These are phyloP conservation scores for Coranthus polyacanthus DNA, from an alignment of 2,797 vertebrate species.

Conservation along the genomic window DNA sequence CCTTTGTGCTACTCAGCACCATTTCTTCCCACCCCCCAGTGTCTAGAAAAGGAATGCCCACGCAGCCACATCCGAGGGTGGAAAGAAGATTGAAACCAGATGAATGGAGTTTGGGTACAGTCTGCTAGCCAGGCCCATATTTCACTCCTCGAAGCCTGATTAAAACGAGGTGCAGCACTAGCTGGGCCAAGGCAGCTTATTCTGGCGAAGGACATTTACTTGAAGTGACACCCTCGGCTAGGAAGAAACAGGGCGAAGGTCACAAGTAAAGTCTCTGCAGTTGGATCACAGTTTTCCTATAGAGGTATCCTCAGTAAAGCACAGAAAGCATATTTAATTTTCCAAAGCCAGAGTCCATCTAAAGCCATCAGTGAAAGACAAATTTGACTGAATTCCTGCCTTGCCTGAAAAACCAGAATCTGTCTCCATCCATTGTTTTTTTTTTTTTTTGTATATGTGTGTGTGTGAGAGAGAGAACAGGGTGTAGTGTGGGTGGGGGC, in stretches of 20 bases:
- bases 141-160: conserved; percentile 85
- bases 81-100: conserved; percentile 88
- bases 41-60: conserved; percentile 83
- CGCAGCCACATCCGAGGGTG: conserved; percentile 77
- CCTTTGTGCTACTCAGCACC: conserved; percentile 68
- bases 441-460: neutral
- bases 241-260: conserved; percentile 62
- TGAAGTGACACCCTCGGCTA: conserved; percentile 51
- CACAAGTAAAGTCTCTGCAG: conserved; percentile 31
- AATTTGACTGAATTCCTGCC: conserved; percentile 35
- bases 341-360: conserved; percentile 24
- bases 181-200: conserved; percentile 64
- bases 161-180: conserved; percentile 79
- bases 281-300: conserved; percentile 22
- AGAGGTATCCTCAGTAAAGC: conserved; percentile 28
- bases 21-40: conserved; percentile 40
- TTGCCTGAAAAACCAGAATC: conserved; percentile 35
- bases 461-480: neutral
- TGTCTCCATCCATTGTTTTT: conserved; percentile 53
- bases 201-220: conserved; percentile 66
- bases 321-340: neutral
- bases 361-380: conserved; percentile 13
- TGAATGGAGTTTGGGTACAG: conserved; percentile 81
- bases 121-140: conserved; percentile 77
- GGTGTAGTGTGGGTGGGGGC: neutral